Evolutionary conservation across 1,140 invertebrate species (phyloP).

Genomic region (Anastrepha ludens): DNA sequence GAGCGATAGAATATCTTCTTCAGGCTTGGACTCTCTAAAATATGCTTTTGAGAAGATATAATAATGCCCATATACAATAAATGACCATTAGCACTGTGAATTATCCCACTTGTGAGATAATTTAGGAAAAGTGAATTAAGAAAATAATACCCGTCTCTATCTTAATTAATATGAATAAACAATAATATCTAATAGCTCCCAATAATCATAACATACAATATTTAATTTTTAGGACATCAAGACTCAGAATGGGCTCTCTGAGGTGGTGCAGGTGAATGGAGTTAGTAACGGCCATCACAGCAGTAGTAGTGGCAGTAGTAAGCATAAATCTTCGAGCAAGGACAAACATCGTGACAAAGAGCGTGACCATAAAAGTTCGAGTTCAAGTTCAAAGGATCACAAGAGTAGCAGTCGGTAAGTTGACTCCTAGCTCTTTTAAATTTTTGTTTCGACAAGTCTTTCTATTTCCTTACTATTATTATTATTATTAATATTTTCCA

Average conservation of each 20-base stretch:
- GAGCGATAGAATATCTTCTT: no score
- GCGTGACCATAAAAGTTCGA: conserved; percentile 74
- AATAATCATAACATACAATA: no score
- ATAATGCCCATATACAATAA: no score
- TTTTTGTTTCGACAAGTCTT: not conserved
- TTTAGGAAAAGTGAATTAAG: no score
- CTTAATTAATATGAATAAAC: no score
- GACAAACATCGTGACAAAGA: conserved; percentile 76
- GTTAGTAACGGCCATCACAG: conserved; percentile 76
- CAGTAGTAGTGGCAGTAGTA: conserved; percentile 77
- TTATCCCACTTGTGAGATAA: no score
- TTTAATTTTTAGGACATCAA: conserved; percentile 63
- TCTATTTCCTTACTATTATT: not conserved
- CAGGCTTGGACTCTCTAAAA: no score
- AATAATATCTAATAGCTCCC: no score
- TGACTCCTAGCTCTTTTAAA: not conserved
- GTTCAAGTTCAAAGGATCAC: conserved; percentile 70
- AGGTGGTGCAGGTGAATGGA: conserved; percentile 70
- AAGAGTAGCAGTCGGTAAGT: conserved; percentile 74
- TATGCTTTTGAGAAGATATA: no score
- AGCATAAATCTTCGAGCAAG: conserved; percentile 80
- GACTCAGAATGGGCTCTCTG: conserved; percentile 70
- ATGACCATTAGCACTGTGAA: no score
- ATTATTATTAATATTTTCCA: not conserved
- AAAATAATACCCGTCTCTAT: no score